Conservation (phyloP, 2,113 vertebrate genomes). For the Coracopsis vasa region DNA sequence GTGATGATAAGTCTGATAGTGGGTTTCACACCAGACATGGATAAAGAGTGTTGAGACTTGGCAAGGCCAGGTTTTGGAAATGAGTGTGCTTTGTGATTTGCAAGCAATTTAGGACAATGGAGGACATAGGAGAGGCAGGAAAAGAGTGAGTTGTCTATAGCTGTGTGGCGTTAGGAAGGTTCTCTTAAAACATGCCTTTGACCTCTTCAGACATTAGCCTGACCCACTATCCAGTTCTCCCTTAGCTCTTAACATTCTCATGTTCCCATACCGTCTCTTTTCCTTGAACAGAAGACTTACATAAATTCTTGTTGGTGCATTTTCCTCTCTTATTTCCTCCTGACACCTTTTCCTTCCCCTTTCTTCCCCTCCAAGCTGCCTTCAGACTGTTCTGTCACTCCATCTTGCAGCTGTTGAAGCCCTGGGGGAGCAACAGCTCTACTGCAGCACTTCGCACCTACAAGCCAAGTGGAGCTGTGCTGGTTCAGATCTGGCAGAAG, state of each 20-base stretch:
- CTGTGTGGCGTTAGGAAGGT: neutral
- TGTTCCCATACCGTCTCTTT: neutral
- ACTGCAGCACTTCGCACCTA: neutral
- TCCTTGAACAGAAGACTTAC: neutral
- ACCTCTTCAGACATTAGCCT: neutral
- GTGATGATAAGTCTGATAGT: neutral
- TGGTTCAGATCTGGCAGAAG: neutral
- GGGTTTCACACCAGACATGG: neutral
- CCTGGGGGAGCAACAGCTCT: neutral
- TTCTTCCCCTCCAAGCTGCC: neutral
- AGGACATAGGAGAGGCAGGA: neutral
- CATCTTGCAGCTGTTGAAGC: neutral
- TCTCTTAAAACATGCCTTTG: neutral
- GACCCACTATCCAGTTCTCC: neutral
- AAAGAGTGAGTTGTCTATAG: accelerated
- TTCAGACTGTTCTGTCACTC: neutral
- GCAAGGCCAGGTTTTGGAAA: neutral
- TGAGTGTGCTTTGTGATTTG: neutral
- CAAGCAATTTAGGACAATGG: neutral
- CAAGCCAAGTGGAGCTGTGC: neutral
- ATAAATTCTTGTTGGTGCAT: neutral
- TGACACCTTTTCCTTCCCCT: neutral
- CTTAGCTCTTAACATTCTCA: neutral
- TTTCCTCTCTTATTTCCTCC: neutral
- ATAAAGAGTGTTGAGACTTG: neutral